These are phyloP conservation scores for Montipora sp. DNA, from an alignment of 64 coral and sea anemone genomes.

Conservation along the genomic window DNA sequence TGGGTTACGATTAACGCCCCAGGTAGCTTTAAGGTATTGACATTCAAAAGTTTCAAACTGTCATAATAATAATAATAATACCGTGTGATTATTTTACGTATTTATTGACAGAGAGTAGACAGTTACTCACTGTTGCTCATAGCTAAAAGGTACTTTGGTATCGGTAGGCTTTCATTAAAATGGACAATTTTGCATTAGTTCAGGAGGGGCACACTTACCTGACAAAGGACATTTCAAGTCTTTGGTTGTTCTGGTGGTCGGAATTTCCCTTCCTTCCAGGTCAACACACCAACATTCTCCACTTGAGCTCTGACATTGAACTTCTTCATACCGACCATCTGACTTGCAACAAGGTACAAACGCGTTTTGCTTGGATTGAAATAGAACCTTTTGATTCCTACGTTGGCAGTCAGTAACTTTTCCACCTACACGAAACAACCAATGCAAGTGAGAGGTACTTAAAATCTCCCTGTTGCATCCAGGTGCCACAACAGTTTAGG, in stretches of 20 bases:
- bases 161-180: no score
- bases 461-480: no score
- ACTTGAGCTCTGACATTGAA: conserved; percentile 69
- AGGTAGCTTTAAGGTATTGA: no score
- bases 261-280: conserved; percentile 59
- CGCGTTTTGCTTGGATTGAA: neutral
- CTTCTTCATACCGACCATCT: conserved; percentile 87
- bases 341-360: conserved; percentile 69
- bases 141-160: neutral
- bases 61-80: no score
- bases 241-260: conserved; percentile 55
- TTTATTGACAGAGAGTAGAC: no score
- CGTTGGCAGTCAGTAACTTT: conserved; percentile 55
- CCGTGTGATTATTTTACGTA: no score
- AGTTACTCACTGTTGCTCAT: no score
- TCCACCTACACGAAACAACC: conserved; percentile 7
- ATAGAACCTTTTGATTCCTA: conserved; percentile 20
- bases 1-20: no score
- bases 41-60: no score
- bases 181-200: neutral
- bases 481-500: no score
- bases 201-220: neutral
- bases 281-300: conserved; percentile 86
- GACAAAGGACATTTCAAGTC: conserved; percentile 58
- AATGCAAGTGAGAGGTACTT: no score